phyloP scores from a whole-genome alignment of 2,797 vertebrate species.

The Pagetopsis macropterus region DNA sequence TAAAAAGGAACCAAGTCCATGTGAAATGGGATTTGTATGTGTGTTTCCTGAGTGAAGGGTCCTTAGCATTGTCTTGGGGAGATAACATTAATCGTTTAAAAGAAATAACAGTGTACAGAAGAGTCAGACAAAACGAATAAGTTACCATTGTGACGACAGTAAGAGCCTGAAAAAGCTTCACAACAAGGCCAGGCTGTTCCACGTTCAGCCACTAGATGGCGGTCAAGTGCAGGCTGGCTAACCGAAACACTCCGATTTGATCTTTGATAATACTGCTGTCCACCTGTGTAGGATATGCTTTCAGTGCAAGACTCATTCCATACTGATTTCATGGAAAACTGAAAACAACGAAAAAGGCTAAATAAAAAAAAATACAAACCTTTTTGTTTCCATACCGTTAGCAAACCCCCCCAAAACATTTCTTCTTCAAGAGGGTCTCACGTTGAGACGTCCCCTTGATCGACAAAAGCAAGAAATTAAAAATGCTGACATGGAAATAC shows the following conservation, averaged over 20 bases:
- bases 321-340: slow-evolving; percentile 70
- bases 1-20: slow-evolving; percentile 57
- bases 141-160: slow-evolving; percentile 53
- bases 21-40: slow-evolving; percentile 61
- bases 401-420: slow-evolving; percentile 64
- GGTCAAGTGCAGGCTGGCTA: slow-evolving; percentile 62
- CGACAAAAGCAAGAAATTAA: slow-evolving; percentile 58
- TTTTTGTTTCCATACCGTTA: slow-evolving; percentile 58
- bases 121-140: slow-evolving; percentile 68
- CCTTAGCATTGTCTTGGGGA: slow-evolving; percentile 68
- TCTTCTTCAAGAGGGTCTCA: slow-evolving; percentile 64
- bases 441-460: slow-evolving; percentile 55
- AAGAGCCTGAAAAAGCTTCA: slow-evolving; percentile 69
- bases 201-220: slow-evolving; percentile 75
- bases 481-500: slow-evolving; percentile 77
- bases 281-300: slow-evolving; percentile 80
- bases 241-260: slow-evolving; percentile 72
- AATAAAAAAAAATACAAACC: slow-evolving; percentile 47
- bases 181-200: slow-evolving; percentile 64
- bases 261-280: slow-evolving; percentile 86
- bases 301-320: slow-evolving; percentile 85
- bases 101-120: slow-evolving; percentile 70
- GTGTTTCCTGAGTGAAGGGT: slow-evolving; percentile 82
- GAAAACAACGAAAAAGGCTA: slow-evolving; percentile 54
- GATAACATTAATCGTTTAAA: slow-evolving; percentile 52